Evolutionary conservation across 1,140 invertebrate species (phyloP).

Genomic region (Dendroctonus ponderosae): DNA sequence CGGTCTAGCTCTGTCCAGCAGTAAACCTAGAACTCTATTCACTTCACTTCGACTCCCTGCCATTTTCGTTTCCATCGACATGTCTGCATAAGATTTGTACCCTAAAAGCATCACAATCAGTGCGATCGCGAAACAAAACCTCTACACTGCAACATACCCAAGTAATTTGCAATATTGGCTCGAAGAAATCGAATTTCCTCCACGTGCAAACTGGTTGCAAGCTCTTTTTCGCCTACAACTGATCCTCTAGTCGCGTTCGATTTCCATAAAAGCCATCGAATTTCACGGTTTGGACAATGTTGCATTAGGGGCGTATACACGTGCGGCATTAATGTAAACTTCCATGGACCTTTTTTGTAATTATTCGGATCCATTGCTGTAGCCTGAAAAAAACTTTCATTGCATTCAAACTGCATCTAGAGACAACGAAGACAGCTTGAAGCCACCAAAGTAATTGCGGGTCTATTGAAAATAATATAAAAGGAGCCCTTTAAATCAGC

Average conservation of each 20-base stretch:
- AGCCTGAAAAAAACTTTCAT: slow-evolving; percentile 23
- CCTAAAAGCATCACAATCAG: slow-evolving; percentile 51
- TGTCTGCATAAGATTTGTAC: slow-evolving; percentile 74
- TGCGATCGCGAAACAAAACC: slow-evolving; percentile 1
- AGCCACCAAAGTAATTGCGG: too few relatives aligned
- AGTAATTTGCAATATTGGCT: slow-evolving; percentile 66
- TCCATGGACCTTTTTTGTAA: slow-evolving; percentile 74
- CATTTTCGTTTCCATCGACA: slow-evolving; percentile 96
- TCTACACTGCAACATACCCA: slow-evolving; percentile 47
- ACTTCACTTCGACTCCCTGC: slow-evolving; percentile 79
- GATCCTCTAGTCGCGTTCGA: slow-evolving; percentile 72
- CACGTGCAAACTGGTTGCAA: slow-evolving; percentile 71
- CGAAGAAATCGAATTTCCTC: slow-evolving; percentile 74
- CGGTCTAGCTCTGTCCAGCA: slow-evolving; percentile 66
- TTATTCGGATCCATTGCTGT: slow-evolving; percentile 64
- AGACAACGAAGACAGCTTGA: too few relatives aligned
- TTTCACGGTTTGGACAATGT: slow-evolving; percentile 73
- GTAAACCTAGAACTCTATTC: slow-evolving; percentile 66
- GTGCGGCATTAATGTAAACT: slow-evolving; percentile 68
- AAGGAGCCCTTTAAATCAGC: too few relatives aligned
- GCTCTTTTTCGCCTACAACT: slow-evolving; percentile 58
- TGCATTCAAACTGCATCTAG: not conserved
- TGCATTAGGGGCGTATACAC: slow-evolving; percentile 74
- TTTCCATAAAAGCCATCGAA: slow-evolving; percentile 82
- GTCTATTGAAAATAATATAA: too few relatives aligned